A percentile compares a stretch with the other conserved stretches of the same genome.
These are phyloP conservation scores for Cotesia congregata DNA, from an alignment of 2,888 invertebrate genomes.

Conservation along the genomic window DNA sequence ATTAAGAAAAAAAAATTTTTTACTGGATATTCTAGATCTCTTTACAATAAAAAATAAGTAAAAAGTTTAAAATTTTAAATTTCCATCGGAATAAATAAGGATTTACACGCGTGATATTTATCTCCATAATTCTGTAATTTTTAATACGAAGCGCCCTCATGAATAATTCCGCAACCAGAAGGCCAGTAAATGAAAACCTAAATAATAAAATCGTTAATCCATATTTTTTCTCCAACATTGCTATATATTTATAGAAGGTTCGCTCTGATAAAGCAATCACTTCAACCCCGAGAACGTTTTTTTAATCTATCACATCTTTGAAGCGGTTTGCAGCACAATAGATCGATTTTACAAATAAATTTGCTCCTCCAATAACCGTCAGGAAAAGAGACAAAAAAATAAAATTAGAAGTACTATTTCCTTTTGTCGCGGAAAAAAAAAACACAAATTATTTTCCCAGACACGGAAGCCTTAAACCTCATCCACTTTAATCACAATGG, in stretches of 20 bases:
- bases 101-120: conserved; percentile 16
- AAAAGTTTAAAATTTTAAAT: too few relatives aligned
- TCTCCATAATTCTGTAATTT: neutral
- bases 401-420: too few relatives aligned
- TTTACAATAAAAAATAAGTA: too few relatives aligned
- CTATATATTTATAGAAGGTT: neutral
- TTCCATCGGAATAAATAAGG: neutral
- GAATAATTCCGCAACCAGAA: neutral
- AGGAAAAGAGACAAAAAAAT: neutral
- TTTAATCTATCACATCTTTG: neutral
- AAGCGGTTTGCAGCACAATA: neutral
- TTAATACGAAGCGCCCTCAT: neutral
- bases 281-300: neutral
- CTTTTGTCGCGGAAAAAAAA: too few relatives aligned
- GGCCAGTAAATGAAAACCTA: neutral
- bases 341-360: neutral
- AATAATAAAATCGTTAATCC: conserved; percentile 7
- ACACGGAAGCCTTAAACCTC: too few relatives aligned
- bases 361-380: neutral
- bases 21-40: too few relatives aligned
- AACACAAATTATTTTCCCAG: too few relatives aligned
- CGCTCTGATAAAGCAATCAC: neutral
- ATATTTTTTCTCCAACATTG: neutral
- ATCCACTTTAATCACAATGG: too few relatives aligned
- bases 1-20: too few relatives aligned